Percentiles rank a stretch among this genome's conserved stretches.
phyloP scores from a whole-genome alignment of 1,140 invertebrate genomes.

The Drosophila hydei region DNA sequence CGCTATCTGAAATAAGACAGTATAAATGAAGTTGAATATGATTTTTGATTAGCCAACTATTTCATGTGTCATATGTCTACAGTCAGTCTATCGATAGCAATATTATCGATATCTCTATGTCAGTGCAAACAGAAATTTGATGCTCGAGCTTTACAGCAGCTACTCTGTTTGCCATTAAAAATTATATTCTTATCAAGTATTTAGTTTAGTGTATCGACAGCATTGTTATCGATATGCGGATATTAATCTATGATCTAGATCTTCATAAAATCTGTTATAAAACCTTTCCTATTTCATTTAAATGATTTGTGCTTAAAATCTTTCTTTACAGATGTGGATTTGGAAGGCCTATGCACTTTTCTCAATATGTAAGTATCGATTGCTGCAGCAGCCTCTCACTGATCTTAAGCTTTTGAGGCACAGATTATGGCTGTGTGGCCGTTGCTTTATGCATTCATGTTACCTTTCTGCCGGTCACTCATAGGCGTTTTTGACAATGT shows the following conservation, averaged over 20 bases:
- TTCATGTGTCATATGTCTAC: no score
- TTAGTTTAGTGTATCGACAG: no score
- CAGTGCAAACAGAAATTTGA: no score
- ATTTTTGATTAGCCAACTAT: no score
- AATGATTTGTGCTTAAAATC: background rate
- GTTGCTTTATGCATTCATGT: background rate
- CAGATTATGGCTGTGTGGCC: background rate
- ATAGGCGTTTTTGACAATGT: constrained; percentile 60
- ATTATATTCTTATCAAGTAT: no score
- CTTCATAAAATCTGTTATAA: background rate
- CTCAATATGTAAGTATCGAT: constrained; percentile 36
- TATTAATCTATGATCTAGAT: background rate
- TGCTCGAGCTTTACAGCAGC: no score
- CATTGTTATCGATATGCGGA: no score
- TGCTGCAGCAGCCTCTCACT: background rate
- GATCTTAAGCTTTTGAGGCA: background rate
- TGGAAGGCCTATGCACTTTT: constrained; percentile 11
- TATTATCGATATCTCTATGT: no score
- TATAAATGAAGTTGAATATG: no score
- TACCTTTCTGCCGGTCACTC: constrained; percentile 50
- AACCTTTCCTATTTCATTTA: background rate
- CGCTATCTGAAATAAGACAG: no score
- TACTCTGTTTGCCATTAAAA: no score
- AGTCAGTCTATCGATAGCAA: background rate
- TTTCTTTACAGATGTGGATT: constrained; percentile 35